Evolutionary conservation across 2,113 vertebrate species (phyloP).

Genomic region (Rhinogobius similis): DNA sequence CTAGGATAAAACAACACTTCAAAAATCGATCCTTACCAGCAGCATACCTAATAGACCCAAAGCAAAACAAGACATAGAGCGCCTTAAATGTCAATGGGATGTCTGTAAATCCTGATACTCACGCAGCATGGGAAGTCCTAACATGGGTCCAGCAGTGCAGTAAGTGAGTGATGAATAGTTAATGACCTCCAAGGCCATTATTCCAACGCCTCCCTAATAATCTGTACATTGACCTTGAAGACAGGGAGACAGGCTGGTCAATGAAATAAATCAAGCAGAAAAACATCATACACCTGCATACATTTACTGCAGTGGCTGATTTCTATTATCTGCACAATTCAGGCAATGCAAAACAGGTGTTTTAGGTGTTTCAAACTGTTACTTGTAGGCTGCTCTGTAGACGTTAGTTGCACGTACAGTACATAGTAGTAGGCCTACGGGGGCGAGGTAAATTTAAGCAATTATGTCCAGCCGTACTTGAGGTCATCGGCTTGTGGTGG

Average conservation of each 20-base stretch:
- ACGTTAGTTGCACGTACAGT: no score
- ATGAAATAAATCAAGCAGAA: conserved; percentile 15
- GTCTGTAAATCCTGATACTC: conserved; percentile 11
- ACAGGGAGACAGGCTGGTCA: conserved; percentile 29
- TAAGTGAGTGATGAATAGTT: conserved; percentile 70
- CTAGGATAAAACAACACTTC: not conserved
- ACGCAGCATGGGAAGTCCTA: not conserved
- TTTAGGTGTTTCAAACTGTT: no score
- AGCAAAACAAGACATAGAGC: conserved; percentile 8
- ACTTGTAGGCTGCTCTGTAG: not conserved
- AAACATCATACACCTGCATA: conserved; percentile 5
- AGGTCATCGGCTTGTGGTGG: not conserved
- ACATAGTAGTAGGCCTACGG: no score
- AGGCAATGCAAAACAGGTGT: not conserved
- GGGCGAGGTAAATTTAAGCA: not conserved
- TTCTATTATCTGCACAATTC: not conserved
- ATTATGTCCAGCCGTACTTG: not conserved
- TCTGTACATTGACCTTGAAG: conserved; percentile 64
- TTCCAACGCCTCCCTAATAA: conserved; percentile 41
- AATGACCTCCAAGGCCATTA: conserved; percentile 61
- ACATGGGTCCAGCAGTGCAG: conserved; percentile 15
- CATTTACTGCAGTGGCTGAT: not conserved
- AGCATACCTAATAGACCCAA: conserved; percentile 26
- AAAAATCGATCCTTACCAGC: conserved; percentile 7
- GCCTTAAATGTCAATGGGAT: conserved; percentile 11